phyloP scores from a whole-genome alignment of 1,140 invertebrate species.

The Drosophila sp. region DNA sequence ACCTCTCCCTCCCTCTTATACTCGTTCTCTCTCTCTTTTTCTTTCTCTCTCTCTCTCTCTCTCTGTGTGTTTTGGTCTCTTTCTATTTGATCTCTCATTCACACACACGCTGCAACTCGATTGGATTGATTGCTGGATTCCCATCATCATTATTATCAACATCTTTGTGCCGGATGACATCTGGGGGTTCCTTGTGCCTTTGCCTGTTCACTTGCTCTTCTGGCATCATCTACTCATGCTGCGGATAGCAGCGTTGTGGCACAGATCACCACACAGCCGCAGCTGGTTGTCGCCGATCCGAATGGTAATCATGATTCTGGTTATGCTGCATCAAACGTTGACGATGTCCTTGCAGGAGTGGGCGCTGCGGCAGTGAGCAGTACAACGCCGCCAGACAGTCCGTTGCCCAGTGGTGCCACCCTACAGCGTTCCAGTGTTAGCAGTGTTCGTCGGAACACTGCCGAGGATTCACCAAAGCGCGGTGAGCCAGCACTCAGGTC shows the following conservation, averaged over 20 bases:
- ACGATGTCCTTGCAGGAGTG: slow-evolving; percentile 83
- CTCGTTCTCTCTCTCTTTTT: not conserved
- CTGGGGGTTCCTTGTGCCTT: not conserved
- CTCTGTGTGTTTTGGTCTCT: not conserved
- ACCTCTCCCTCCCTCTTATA: not conserved
- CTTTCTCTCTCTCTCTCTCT: not conserved
- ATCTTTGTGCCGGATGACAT: not conserved
- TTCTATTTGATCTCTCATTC: not conserved
- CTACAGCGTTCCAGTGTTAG: slow-evolving; percentile 77
- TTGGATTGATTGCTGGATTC: slow-evolving; percentile 48
- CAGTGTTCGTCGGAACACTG: slow-evolving; percentile 62
- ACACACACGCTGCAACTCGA: not conserved
- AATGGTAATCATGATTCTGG: slow-evolving; percentile 92
- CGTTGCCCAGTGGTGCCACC: slow-evolving; percentile 80
- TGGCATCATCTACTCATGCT: slow-evolving; percentile 22
- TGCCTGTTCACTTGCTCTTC: not conserved
- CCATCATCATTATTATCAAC: not conserved
- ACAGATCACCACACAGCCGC: slow-evolving; percentile 84
- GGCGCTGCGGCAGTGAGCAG: slow-evolving; percentile 63
- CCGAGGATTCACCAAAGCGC: slow-evolving; percentile 76
- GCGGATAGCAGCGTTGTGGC: slow-evolving; percentile 84
- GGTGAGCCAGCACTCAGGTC: slow-evolving; percentile 79
- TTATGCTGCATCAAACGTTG: slow-evolving; percentile 88
- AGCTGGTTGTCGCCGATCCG: slow-evolving; percentile 85
- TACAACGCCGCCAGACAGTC: slow-evolving; percentile 84